Conservation (phyloP, 1,140 invertebrate genomes). For the Drosophila erecta region DNA sequence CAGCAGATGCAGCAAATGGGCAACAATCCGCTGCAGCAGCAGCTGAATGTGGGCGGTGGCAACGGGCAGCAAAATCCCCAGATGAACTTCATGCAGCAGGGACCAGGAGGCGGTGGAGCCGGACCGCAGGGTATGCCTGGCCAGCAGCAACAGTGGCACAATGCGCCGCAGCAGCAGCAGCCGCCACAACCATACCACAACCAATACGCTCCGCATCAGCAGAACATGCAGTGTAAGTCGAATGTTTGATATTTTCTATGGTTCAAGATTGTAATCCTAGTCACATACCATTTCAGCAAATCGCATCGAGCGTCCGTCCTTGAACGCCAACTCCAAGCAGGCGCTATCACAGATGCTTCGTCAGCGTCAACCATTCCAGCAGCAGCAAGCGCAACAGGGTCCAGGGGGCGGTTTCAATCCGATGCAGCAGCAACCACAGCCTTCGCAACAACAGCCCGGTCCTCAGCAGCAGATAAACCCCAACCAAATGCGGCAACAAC, state of each 20-base stretch:
- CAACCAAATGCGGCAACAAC: conserved; percentile 65
- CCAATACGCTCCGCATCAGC: conserved; percentile 70
- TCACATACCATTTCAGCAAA: conserved; percentile 85
- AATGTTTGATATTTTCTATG: background rate
- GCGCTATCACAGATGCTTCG: conserved; percentile 94
- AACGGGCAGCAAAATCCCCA: conserved; percentile 76
- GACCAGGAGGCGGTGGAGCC: conserved; percentile 57
- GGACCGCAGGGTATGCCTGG: conserved; percentile 63
- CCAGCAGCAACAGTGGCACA: conserved; percentile 69
- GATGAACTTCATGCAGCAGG: conserved; percentile 76
- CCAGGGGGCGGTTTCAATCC: conserved; percentile 84
- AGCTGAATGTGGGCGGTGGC: conserved; percentile 64
- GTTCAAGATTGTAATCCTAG: background rate
- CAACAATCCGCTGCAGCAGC: conserved; percentile 73
- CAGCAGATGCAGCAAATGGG: conserved; percentile 70
- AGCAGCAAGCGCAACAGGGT: conserved; percentile 79
- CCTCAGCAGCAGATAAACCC: conserved; percentile 70
- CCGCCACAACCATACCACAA: conserved; percentile 69
- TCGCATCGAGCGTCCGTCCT: conserved; percentile 88
- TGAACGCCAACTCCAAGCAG: conserved; percentile 91
- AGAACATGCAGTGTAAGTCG: conserved; percentile 69
- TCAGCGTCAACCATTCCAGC: conserved; percentile 87
- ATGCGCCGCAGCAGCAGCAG: conserved; percentile 74
- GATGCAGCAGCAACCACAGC: conserved; percentile 85
- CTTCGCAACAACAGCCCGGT: conserved; percentile 73